Base-by-base conservation (phyloP, 1,140 invertebrate species). In the Melanaphis sacchari region DNA sequence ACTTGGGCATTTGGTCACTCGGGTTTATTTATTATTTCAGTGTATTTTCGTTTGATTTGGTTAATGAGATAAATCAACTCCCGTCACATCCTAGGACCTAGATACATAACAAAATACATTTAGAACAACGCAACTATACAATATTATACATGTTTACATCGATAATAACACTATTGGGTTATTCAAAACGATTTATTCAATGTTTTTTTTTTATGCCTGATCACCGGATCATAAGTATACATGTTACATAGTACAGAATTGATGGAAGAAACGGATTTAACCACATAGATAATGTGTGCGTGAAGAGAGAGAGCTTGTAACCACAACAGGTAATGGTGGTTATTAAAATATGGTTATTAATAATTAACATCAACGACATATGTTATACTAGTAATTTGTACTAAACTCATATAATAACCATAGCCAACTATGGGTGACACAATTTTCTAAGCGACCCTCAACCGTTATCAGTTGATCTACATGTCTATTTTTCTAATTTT, bases 31-130 rank as follows among this genome's bases (percentile, higher is more conserved):
- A 76, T 76, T 15, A 18, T 76, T 66, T 76, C 15, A 18, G 36
- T 76, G 36, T n/a, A 76, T 36, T 76, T 76, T 4, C 11, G 31
- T n/a, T n/a, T n/a, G 59, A n/a, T 76, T 76, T n/a, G 4, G 31
- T n/a, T n/a, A 76, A 76, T n/a, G 59, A 76, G 59, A 76, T 76
- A 76, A 76, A 76, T 76, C 31, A 76, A 76, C 31, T 76, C 54
- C n/a, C 15, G 15, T 76, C 31, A 76, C 31, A 76, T 76, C 59
- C 59, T 4, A 76, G 15, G 36, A 66, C 15, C 4, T 66, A 21
- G n/a, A n/a, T 76, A 18, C n/a, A n/a, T 6, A 31, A 15, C 15
- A 76, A n/a, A n/a, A n/a, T 76, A n/a, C 5, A 66, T 66, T 66
- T 66, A 66, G 15, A 66, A 66, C 59, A 76, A n/a, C 3, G 31